Percentiles rank a stretch among this genome's conserved stretches.
These are phyloP conservation scores for Dryococelus australis DNA, from an alignment of 2,888 invertebrate genomes.

Conservation along the genomic window DNA sequence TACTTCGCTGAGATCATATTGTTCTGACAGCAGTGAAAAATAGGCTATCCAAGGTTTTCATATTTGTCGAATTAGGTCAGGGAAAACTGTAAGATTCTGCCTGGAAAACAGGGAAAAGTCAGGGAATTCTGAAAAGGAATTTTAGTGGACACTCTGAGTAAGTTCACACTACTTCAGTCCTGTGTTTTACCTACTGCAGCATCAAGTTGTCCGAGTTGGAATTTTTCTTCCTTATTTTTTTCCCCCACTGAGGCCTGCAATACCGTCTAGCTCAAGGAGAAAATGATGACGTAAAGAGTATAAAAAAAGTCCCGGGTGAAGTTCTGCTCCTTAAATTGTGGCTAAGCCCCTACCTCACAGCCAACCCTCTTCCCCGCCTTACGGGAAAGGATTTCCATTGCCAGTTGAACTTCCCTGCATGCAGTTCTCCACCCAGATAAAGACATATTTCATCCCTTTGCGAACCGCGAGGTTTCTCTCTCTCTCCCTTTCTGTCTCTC, in stretches of 20 bases:
- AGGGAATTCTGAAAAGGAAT: no score
- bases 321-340: not conserved
- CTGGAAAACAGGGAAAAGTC: no score
- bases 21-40: no score
- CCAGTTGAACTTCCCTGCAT: not conserved
- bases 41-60: no score
- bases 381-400: conserved; percentile 9
- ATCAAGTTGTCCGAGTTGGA: not conserved
- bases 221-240: not conserved
- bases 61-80: no score
- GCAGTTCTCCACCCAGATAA: not conserved
- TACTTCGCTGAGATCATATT: no score
- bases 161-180: no score
- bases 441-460: conserved; percentile 1
- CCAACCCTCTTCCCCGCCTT: not conserved
- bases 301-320: not conserved
- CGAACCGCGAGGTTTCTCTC: not conserved
- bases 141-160: no score
- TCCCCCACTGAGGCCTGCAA: not conserved
- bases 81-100: no score
- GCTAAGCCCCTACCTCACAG: not conserved
- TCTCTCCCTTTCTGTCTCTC: not conserved
- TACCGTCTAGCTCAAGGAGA: not conserved
- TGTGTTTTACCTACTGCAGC: no score
- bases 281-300: conserved; percentile 9